Evolutionary conservation across 2,888 invertebrate genomes (phyloP), one percentile per base, ranked within the genome.

Genomic region (Macrosiphum euphorbiae): DNA sequence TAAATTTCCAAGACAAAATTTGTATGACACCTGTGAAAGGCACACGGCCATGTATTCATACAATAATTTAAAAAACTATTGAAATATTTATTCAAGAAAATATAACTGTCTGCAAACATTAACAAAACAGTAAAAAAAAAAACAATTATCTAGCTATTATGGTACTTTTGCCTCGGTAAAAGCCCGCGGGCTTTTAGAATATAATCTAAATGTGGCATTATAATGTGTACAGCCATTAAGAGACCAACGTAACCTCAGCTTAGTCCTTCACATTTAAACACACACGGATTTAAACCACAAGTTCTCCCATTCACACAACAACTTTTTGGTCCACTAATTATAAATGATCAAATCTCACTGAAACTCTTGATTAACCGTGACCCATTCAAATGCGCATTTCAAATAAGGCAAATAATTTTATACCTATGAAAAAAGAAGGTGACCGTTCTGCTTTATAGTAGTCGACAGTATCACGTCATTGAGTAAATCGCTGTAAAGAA

Each of bases 271-370:
- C 26, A 52, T 91, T 91, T 52, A 52, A 91, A 91, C 78, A 90
- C 78, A 13, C 78, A 13, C 20, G 78, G 84, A 84, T 91, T 91
- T 90, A 78, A 90, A 52, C 84, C 84, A 8, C 50, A 52, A 90
- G 7, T 91, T 55, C 13, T 13, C 2, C 41, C 28, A 35, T 78
- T 78, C 16, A 8, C 28, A 44, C 28, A 52, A 52, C 26, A 91
- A 85, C 28, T 91, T 52, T 85, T 55, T 41, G 52, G 20, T 67
- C 11, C 7, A 41, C 52, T 84, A 91, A 90, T 91, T 85, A 84
- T 28, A 41, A 55, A 55, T 44, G 2, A 91, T 84, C 55, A 44
- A 41, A 91, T 55, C 24, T 13, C 20, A 85, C 52, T 8, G 10
- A 90, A 28, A 84, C 50, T 61, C n/a, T 28, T 28, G 8, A 61